Evolutionary conservation across 2,888 invertebrate species (phyloP).

Genomic region (Agrotis exclamationis): DNA sequence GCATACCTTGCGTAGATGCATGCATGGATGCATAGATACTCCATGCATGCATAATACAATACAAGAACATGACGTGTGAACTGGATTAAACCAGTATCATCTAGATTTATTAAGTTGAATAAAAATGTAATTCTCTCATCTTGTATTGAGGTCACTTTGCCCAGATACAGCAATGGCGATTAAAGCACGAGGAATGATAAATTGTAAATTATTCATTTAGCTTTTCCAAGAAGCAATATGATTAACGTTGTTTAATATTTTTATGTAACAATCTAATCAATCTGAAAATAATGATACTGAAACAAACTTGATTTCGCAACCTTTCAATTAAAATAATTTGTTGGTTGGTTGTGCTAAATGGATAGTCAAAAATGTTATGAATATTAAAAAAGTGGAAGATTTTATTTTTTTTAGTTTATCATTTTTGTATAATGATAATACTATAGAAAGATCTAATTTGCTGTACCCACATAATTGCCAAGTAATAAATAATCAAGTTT

Average conservation of each 20-base stretch:
- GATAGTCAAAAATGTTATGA: slow-evolving; percentile 23
- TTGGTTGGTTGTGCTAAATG: slow-evolving; percentile 30
- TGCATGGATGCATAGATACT: slow-evolving; percentile 38
- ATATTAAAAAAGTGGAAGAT: not conserved
- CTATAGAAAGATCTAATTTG: not conserved
- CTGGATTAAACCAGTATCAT: slow-evolving; percentile 43
- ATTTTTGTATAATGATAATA: slow-evolving; percentile 5
- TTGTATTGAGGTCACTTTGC: slow-evolving; percentile 36
- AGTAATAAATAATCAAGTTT: slow-evolving; percentile 14
- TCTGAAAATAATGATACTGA: slow-evolving; percentile 10
- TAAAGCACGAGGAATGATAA: slow-evolving; percentile 22
- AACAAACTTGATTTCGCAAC: slow-evolving; percentile 30
- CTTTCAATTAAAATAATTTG: slow-evolving; percentile 36
- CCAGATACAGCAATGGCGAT: slow-evolving; percentile 8
- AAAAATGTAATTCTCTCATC: slow-evolving; percentile 7
- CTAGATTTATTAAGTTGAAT: slow-evolving; percentile 21
- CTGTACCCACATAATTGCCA: slow-evolving; percentile 4
- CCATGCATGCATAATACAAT: slow-evolving; percentile 24
- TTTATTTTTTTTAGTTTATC: not conserved
- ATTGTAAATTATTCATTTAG: slow-evolving; percentile 33
- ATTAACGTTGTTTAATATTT: not conserved
- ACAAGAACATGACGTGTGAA: slow-evolving; percentile 7
- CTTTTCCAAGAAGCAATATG: slow-evolving; percentile 31
- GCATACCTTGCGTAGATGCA: slow-evolving; percentile 46
- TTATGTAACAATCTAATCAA: slow-evolving; percentile 20